These are phyloP conservation scores for Typhlichthys eigenmanni DNA, from an alignment of 2,797 vertebrate species.

Conservation along the genomic window DNA sequence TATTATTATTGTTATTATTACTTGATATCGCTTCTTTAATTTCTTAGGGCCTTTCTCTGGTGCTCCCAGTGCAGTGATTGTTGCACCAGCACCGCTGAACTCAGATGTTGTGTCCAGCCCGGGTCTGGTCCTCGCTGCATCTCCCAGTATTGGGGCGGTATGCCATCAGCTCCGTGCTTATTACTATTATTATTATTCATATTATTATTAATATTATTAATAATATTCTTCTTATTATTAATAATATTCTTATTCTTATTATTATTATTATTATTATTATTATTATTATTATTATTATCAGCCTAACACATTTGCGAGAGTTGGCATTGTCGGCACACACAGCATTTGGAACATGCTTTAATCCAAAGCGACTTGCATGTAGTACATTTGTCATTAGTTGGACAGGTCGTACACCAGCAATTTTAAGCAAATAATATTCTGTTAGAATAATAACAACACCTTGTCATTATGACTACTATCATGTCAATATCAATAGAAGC, in stretches of 20 bases:
- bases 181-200: constrained; percentile 3
- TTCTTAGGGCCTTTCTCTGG: constrained; percentile 82
- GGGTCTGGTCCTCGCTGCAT: constrained; percentile 81
- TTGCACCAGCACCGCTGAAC: constrained; percentile 86
- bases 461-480: no score
- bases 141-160: constrained; percentile 85
- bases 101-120: constrained; percentile 82
- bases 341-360: no score
- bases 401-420: no score
- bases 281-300: neutral
- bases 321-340: no score
- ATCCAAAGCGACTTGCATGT: no score
- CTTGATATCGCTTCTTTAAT: neutral
- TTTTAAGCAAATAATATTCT: no score
- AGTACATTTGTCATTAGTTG: no score
- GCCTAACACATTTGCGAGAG: no score
- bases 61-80: constrained; percentile 85
- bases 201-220: neutral
- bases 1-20: neutral
- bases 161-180: constrained; percentile 35
- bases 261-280: no score
- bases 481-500: no score
- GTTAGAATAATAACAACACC: no score
- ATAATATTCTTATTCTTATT: no score
- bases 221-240: neutral